Percentiles rank a stretch among this genome's conserved stretches.
Conservation (phyloP, 2,113 vertebrate genomes). For the Mungos mungo region DNA sequence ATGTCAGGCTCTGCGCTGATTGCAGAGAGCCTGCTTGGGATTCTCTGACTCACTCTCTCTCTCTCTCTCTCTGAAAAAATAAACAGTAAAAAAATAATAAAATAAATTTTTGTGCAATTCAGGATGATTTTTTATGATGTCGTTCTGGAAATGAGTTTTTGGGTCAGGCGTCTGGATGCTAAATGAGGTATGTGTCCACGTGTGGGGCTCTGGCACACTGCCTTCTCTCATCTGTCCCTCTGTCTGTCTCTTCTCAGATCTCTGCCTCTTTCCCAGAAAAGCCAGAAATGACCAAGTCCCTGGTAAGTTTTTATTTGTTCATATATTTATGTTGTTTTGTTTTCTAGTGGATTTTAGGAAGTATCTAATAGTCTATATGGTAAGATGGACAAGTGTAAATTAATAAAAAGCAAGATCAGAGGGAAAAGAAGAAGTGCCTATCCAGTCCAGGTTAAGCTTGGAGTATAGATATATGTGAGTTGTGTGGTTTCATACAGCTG, state of each 20-base stretch:
- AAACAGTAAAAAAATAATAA: neutral
- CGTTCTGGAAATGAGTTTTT: neutral
- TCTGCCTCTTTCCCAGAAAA: slow-evolving; percentile 34
- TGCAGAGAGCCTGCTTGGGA: too few species aligned
- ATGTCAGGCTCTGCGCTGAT: too few species aligned
- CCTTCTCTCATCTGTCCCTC: neutral
- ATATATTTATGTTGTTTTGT: slow-evolving; percentile 1
- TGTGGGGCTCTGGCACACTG: neutral
- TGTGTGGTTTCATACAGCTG: neutral
- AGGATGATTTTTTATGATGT: neutral
- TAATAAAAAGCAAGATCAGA: slow-evolving; percentile 1
- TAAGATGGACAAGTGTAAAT: neutral
- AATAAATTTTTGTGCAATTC: neutral
- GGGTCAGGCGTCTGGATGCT: neutral
- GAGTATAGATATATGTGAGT: neutral
- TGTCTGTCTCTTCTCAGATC: slow-evolving; percentile 47
- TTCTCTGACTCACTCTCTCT: too few species aligned
- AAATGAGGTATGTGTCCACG: neutral
- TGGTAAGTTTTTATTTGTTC: slow-evolving; percentile 62
- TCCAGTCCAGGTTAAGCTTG: neutral
- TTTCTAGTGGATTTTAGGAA: slow-evolving; percentile 11
- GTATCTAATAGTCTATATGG: neutral
- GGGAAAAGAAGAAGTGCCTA: neutral
- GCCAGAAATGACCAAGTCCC: slow-evolving; percentile 49
- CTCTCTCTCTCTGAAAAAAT: too few species aligned